Conservation (phyloP, 2,113 vertebrate species). For the Capricornis sumatraensis region DNA sequence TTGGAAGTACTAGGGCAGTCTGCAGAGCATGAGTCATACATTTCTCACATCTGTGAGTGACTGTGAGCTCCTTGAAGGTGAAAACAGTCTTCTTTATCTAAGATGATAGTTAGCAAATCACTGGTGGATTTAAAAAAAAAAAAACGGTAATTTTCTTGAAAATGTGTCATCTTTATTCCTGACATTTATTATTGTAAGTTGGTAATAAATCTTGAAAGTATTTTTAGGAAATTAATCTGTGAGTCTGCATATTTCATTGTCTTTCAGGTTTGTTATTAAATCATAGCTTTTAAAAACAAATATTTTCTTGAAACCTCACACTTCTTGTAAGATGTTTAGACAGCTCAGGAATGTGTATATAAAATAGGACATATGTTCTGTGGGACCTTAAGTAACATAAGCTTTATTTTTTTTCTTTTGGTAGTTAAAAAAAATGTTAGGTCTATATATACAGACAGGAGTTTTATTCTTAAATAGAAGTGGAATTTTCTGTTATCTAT, state of each 20-base stretch:
- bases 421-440: background rate
- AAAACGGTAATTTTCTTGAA: background rate
- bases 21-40: background rate
- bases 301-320: background rate
- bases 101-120: background rate
- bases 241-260: background rate
- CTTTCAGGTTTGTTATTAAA: background rate
- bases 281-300: background rate
- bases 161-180: background rate
- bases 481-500: background rate
- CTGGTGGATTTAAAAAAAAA: background rate
- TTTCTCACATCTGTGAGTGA: background rate
- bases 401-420: background rate
- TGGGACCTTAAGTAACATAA: background rate
- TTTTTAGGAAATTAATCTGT: background rate
- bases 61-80: background rate
- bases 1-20: background rate
- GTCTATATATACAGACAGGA: background rate
- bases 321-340: background rate
- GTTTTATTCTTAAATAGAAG: background rate
- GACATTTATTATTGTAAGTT: background rate
- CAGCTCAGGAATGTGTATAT: background rate
- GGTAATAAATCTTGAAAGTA: background rate
- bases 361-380: background rate
- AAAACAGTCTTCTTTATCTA: background rate